Conservation (phyloP, 2,113 vertebrate species). For the Coreoperca whiteheadi region DNA sequence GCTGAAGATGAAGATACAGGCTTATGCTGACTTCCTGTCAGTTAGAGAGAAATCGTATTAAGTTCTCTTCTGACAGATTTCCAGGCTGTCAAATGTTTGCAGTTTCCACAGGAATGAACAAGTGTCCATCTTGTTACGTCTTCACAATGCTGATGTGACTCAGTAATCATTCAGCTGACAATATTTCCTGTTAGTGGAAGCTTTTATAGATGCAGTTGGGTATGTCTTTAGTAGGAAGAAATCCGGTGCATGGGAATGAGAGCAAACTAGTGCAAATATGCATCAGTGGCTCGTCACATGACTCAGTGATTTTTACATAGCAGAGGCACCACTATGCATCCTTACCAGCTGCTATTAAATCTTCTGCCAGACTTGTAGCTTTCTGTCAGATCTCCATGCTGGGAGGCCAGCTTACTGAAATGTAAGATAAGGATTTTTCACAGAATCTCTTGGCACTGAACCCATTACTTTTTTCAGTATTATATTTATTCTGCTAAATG, state of each 20-base stretch:
- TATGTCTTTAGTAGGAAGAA: neutral
- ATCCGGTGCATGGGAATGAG: neutral
- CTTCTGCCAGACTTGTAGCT: neutral
- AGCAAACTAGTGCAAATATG: neutral
- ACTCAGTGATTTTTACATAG: constrained; percentile 25
- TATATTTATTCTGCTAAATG: neutral
- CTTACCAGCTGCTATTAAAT: neutral
- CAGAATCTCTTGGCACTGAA: neutral
- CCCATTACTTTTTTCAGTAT: neutral
- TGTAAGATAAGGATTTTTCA: neutral
- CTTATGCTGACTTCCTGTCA: constrained; percentile 4
- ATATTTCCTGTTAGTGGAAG: constrained; percentile 1
- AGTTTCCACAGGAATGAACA: neutral
- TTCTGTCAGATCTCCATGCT: neutral
- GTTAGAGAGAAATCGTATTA: constrained; percentile 5
- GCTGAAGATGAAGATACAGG: neutral
- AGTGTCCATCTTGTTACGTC: neutral
- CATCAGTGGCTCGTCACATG: constrained; percentile 4
- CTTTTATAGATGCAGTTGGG: constrained; percentile 11
- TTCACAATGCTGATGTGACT: constrained; percentile 1
- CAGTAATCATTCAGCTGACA: constrained; percentile 18
- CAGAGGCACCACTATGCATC: neutral
- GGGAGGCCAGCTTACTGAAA: neutral
- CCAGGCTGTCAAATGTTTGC: constrained; percentile 10
- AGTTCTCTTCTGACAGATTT: constrained; percentile 20